Base-by-base conservation (phyloP, 1,140 invertebrate genomes). In the Trichogramma pretiosum region DNA sequence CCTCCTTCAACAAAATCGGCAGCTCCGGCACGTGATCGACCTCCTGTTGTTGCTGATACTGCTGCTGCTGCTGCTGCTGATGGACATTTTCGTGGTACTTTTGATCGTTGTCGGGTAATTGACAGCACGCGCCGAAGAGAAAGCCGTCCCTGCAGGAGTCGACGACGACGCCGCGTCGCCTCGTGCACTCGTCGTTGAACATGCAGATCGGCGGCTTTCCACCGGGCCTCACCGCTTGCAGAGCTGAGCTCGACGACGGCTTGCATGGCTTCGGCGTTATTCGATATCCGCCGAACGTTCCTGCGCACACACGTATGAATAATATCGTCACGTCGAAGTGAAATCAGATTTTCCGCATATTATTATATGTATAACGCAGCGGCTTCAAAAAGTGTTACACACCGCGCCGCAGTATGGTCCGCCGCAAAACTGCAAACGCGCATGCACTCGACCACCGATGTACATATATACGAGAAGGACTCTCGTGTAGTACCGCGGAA, bases 61-160 rank as follows among this genome's bases (percentile, higher is more conserved):
- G 17, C 9, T 14, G 21, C 1, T 53, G 40, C 0, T 35, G 26
- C 5, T 59, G 53, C 5, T 61, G 54, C 2, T 33, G 17, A 1
- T 30, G 33, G 0, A 50, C 35, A n/a, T 26, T 30, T 8, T 11
- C 18, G 5, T 3, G n/a, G 4, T 2, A 18, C n/a, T 42, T 44
- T 32, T 26, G 39, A 17, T 21, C 26, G 28, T 58, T 60, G 57
- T 48, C 59, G 10, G 79, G 79, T 11, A 85, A 64, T 58, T 84
- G 82, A 57, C 90, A 94, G 63, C 90, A 94, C 4, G 89, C 87
- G 5, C 90, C 90, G 59, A 93, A 93, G 4, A 93, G 75, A 60
- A 93, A 91, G 2, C 87, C 87, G 62, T 93, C 89, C 79, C 92
- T 88, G 57, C 91, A 94, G 5, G 89, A 82, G 0, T 88, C 87